Evolutionary conservation across 2,888 invertebrate genomes (phyloP), one percentile per base, ranked within the genome.

Genomic region (Pheosia tremula): DNA sequence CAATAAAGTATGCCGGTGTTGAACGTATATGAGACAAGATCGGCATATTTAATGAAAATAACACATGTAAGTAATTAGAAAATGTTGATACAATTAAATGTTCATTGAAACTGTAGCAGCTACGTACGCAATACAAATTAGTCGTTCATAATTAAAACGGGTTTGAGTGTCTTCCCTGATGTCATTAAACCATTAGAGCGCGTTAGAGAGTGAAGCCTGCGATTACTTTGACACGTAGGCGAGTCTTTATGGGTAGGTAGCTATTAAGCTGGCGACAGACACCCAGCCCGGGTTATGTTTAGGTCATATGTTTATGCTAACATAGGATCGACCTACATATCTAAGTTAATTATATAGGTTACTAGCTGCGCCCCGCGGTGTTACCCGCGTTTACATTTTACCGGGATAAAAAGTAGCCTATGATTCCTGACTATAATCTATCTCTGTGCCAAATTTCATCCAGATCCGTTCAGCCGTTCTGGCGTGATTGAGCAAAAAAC

Each of bases 161-260:
- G 39, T 39, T 60, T 41, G 11, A 39, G 57, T 54, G 11, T 24
- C 49, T 57, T 59, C 52, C 52, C 41, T 58, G 56, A 57, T 47
- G 59, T 57, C 52, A 61, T 55, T 47, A 13, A 62, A 38, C 58
- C 59, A 62, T 59, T 56, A 59, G 47, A 24, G 36, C 8, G 37
- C 39, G 58, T 62, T 38, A 62, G 37, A 58, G 53, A 24, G 8
- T 57, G 43, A 41, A n/a, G 36, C 6, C 52, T 62, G 60, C 50
- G 10, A 59, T 64, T 62, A 62, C 59, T n/a, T 37, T 43, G 49
- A 37, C 57, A 61, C 61, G 39, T 59, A 61, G 59, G 53, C 49
- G 45, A 47, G 54, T 38, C 54, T 62, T 66, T 61, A 47, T 59
- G 45, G 13, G 41, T 52, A 36, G 45, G 62, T 24, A 24, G 24